Conservation (phyloP, 1,140 invertebrate genomes). For the Apocrypta bakeri region DNA sequence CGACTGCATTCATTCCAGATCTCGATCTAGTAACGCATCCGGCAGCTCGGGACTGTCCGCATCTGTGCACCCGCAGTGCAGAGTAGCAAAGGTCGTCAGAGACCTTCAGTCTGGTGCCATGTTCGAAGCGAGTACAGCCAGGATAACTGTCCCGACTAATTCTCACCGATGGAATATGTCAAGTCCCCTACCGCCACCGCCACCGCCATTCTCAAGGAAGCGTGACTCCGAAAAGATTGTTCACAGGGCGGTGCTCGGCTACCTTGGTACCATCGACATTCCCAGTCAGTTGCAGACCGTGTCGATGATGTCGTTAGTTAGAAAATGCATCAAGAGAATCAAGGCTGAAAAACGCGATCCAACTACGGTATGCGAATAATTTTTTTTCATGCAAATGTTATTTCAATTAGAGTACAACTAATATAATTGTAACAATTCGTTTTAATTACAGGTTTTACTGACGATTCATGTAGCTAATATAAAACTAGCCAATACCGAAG, state of each 20-base stretch:
- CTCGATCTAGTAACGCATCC: slow-evolving; percentile 34
- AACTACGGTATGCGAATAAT: slow-evolving; percentile 76
- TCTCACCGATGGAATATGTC: slow-evolving; percentile 69
- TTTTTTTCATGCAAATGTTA: neutral
- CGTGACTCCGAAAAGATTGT: slow-evolving; percentile 79
- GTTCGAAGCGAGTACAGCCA: slow-evolving; percentile 64
- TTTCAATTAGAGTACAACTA: too few relatives aligned
- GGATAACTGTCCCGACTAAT: slow-evolving; percentile 40
- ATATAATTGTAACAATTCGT: neutral
- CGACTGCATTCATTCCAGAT: slow-evolving; percentile 10
- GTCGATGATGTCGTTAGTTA: slow-evolving; percentile 81
- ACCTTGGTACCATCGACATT: slow-evolving; percentile 96
- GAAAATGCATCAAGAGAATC: slow-evolving; percentile 90
- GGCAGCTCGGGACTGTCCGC: slow-evolving; percentile 29
- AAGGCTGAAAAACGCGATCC: slow-evolving; percentile 92
- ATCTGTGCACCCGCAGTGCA: slow-evolving; percentile 66
- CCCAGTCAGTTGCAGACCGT: slow-evolving; percentile 88
- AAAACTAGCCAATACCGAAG: slow-evolving; percentile 82
- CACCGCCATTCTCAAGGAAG: slow-evolving; percentile 68
- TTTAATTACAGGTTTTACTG: slow-evolving; percentile 78
- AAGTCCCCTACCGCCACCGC: slow-evolving; percentile 70
- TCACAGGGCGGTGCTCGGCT: slow-evolving; percentile 91
- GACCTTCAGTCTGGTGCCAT: slow-evolving; percentile 76
- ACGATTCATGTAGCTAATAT: slow-evolving; percentile 87
- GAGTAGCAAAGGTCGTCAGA: slow-evolving; percentile 76